phyloP scores from a whole-genome alignment of 2,113 vertebrate species.

The Phrynocephalus versicolor region DNA sequence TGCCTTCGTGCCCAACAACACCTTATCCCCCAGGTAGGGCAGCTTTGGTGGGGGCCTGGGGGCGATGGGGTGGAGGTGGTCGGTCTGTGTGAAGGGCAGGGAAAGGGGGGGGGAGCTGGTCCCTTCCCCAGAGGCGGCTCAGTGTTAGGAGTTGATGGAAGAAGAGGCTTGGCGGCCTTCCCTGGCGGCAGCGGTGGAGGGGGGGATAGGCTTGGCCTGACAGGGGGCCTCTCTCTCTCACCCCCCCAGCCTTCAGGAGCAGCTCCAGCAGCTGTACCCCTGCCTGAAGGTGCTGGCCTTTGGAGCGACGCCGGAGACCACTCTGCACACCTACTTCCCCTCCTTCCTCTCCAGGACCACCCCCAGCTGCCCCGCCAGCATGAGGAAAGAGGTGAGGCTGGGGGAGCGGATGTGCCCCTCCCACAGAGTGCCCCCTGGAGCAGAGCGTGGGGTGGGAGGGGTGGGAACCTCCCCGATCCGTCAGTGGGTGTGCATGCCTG shows the following conservation, averaged over 20 bases:
- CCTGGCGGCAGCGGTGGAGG: neutral
- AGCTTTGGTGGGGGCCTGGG: too few relatives aligned
- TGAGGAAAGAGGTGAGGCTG: constrained; percentile 89
- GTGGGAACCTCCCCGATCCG: too few relatives aligned
- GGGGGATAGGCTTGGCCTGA: neutral
- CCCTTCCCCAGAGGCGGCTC: neutral
- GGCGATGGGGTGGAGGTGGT: too few relatives aligned
- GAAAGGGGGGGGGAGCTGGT: too few relatives aligned
- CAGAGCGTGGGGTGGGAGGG: too few relatives aligned
- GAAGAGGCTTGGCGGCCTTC: neutral
- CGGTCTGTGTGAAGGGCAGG: too few relatives aligned
- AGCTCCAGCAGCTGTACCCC: constrained; percentile 89
- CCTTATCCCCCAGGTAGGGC: constrained; percentile 83
- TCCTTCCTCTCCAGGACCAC: constrained; percentile 94
- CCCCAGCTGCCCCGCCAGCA: constrained; percentile 80
- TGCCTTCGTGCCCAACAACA: constrained; percentile 96
- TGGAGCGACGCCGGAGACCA: constrained; percentile 86
- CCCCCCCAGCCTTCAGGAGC: constrained; percentile 87
- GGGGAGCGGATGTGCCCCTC: too few relatives aligned
- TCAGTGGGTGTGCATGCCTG: too few relatives aligned
- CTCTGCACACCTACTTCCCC: constrained; percentile 91
- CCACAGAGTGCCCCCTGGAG: too few relatives aligned
- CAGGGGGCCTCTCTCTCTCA: neutral
- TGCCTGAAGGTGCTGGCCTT: constrained; percentile 91
- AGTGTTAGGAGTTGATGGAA: too few relatives aligned